phyloP scores from a whole-genome alignment of 2,888 invertebrate genomes.

The Terebella lapidaria region DNA sequence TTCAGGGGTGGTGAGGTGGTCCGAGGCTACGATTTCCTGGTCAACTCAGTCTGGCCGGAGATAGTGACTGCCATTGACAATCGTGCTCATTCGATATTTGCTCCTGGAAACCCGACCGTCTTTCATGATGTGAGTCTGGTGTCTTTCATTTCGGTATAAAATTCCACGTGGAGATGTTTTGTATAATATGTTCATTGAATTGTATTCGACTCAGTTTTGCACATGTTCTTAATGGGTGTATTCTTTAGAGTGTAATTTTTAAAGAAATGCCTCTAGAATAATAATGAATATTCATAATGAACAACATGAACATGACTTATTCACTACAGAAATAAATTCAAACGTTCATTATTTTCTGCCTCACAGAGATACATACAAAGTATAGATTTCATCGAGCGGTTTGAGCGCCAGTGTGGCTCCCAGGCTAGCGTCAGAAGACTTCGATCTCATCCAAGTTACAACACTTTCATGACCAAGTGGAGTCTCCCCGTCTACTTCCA shows the following conservation, averaged over 20 bases:
- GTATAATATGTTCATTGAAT: not conserved
- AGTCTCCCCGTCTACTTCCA: conserved; percentile 96
- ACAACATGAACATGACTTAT: too few species aligned
- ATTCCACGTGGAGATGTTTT: not conserved
- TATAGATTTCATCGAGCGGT: conserved; percentile 67
- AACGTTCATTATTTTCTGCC: not conserved
- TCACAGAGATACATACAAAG: conserved; percentile 70
- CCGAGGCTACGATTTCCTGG: conserved; percentile 70
- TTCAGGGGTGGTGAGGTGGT: conserved; percentile 47
- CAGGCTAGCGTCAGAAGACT: conserved; percentile 62
- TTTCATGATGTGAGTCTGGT: conserved; percentile 64
- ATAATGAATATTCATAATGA: too few species aligned
- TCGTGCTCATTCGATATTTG: conserved; percentile 77
- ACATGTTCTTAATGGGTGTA: too few species aligned
- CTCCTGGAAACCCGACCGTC: conserved; percentile 83
- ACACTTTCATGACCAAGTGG: conserved; percentile 79
- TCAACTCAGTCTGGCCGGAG: conserved; percentile 82
- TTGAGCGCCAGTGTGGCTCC: conserved; percentile 65
- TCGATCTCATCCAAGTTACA: conserved; percentile 67
- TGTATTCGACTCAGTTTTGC: too few species aligned
- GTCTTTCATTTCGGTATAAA: not conserved
- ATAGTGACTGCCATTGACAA: conserved; percentile 59
- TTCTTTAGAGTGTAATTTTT: too few species aligned
- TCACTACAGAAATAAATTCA: too few species aligned
- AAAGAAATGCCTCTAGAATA: too few species aligned